Base-by-base conservation (phyloP, 2,888 invertebrate species). In the Drosophila leonis region DNA sequence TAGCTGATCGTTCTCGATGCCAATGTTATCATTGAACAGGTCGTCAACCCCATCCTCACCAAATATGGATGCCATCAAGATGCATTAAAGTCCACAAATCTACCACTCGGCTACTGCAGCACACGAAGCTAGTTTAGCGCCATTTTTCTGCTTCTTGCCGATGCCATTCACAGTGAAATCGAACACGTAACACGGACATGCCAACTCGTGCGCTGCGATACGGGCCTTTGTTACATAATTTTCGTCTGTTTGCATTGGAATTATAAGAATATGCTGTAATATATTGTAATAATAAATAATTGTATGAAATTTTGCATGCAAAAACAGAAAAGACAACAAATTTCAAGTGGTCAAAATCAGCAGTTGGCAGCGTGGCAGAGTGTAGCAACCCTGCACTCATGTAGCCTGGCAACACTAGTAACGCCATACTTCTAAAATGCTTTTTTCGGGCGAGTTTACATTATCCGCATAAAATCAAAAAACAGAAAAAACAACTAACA, bases 21-120 rank as follows among this genome's bases (percentile, higher is more conserved):
- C 82, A 12, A 92, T 68, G 68, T 92, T 91, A 12, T 83, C 90
- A 70, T 93, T 92, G 15, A 93, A 78, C 8, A 91, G 74, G 72
- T 92, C 91, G 41, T 90, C 87, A 52, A 88, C 85, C 35, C 87
- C 85, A 72, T 92, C 91, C 37, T 90, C 90, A 24, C 87, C 91
- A 63, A 90, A 91, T 57, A 91, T 69, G n/a, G 91, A 90, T 44
- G 83, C 70, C 92, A 91, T 91, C 44, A 54, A 48, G 24, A 35
- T 48, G 27, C 48, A 41, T 33, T n/a, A 20, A 27, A 54, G n/a
- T 29, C 18, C 27, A 52, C 46, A 65, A 61, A 56, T 56, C 64
- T 54, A 66, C 61, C 81, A 73, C 72, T 66, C 27, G 10, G 55
- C 46, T 35, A 12, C 12, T 12, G 27, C 12, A 18, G 35, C 49